Evolutionary conservation across 2,797 vertebrate genomes (phyloP), one percentile per base, ranked within the genome.

Genomic region (Gallinago nigripennis): DNA sequence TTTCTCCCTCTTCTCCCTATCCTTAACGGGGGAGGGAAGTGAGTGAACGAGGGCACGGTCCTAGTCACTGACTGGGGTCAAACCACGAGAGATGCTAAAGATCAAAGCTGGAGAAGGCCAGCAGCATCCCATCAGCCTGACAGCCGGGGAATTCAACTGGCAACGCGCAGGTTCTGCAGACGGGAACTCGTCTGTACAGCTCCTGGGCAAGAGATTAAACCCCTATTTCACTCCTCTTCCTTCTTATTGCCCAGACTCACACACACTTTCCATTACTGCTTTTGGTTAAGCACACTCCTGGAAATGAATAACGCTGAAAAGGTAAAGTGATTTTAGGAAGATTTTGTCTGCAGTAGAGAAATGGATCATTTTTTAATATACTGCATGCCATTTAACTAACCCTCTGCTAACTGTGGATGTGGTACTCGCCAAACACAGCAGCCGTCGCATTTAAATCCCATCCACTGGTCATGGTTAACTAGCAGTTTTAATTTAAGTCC

Each of bases 401-500:
- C 50, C 78, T 24, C 51, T 20, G 46, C 73, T 69, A 90, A 70
- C 51, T 10, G 54, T 2, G 4, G 43, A 43, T 23, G 14, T 12
- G 25, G 61, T 23, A 43, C 45, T 70, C 12, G 2, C 37, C 75
- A 33, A 69, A 51, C 68, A 54, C 64, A 46, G 68, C 41, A 66
- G 19, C 19, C 5, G 4, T 70, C 2, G 19, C 37, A 13, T 2
- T 90, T 65, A 12, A 80, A 65, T 80, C 79, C 70, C 72, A 64
- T 73, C 68, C 45, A 17, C 56, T 53, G 77, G 82, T n/a, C 82
- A 48, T 1, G 24, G n/a, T 6, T 12, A 90, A 61, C 13, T 8
- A 53, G 79, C 71, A 50, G 82, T n/a, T 87, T 92, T 68, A 56
- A 92, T 88, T 87, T 60, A 75, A 93, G 64, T 11, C 68, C 68